Base-by-base conservation (phyloP, 2,113 vertebrate species). In the Hoplias malabaricus region DNA sequence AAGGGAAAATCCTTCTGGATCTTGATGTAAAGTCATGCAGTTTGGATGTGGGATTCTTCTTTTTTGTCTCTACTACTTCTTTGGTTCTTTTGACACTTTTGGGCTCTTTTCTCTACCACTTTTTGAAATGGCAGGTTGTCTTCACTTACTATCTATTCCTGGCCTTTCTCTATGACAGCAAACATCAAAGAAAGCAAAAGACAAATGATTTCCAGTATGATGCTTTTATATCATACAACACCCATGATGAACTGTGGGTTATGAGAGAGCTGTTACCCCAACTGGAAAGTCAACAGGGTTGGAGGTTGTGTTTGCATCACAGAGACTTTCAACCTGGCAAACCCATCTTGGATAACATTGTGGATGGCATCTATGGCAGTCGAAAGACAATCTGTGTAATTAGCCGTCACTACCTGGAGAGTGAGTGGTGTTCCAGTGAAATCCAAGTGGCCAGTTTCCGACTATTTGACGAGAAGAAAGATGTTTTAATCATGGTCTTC, bases 371-470 rank as follows among this genome's bases (percentile, higher is more conserved):
- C 53, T 93, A 92, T 6, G 79, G 76, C 13, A 92, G 91, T 85
- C 85, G 90, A 21, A 92, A 91, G 85, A 92, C 91, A 3, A 90
- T 93, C 80, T 93, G 90, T 63, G 82, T 92, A 8, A 89, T 93
- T 83, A 93, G 89, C 42, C 87, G 16, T 6, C 77, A 67, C 71
- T 93, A 90, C 72, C 86, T 92, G 0, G 82, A 90, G 74, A 92
- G 90, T n/a, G 90, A 91, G 78, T 93, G 91, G 92, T 93, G 90
- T 81, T 91, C 92, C 79, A 84, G 79, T 57, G 91, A 93, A 84
- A 87, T 93, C 31, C 91, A 92, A 82, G 7, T 89, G 43, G 91
- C 92, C 79, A 92, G 90, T 50, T 93, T 90, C 70, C 89, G 90
- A 14, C 85, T 93, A 62, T 93, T 93, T 36, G 90, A 92, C 2